Evolutionary conservation across 2,888 invertebrate genomes (phyloP).

Genomic region (Hirudinaria manillensis): DNA sequence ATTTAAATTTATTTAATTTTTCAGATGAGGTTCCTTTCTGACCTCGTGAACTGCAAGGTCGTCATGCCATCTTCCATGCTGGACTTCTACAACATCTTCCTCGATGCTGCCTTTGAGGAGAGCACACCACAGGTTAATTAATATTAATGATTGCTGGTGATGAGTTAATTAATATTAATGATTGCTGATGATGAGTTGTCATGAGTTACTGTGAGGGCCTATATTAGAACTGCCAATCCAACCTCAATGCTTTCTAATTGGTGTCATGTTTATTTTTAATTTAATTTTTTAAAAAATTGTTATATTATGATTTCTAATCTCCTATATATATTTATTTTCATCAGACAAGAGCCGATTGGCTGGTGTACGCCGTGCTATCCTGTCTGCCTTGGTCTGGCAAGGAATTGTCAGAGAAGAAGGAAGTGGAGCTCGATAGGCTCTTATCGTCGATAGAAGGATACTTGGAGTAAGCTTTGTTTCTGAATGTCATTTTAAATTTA

Average conservation of each 20-base stretch:
- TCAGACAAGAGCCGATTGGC: conserved; percentile 62
- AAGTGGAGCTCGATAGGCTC: conserved; percentile 81
- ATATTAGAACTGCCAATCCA: too few species aligned
- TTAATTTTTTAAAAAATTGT: conserved; percentile 5
- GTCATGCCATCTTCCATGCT: conserved; percentile 83
- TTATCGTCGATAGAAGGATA: conserved; percentile 85
- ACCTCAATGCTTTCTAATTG: neutral
- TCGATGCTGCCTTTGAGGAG: conserved; percentile 89
- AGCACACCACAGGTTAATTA: conserved; percentile 74
- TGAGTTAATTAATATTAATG: neutral
- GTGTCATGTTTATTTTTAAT: too few species aligned
- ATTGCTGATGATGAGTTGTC: neutral
- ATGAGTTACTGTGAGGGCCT: too few species aligned
- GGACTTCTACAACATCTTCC: conserved; percentile 82
- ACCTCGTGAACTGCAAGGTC: conserved; percentile 94
- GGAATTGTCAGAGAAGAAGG: conserved; percentile 91
- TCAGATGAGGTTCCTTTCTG: conserved; percentile 81
- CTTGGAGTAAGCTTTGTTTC: conserved; percentile 56
- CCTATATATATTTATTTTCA: neutral
- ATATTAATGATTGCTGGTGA: conserved; percentile 3
- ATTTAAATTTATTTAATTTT: neutral
- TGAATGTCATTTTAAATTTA: neutral
- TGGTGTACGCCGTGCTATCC: conserved; percentile 74
- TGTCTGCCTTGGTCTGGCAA: conserved; percentile 89
- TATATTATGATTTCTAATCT: neutral